Base-by-base conservation (phyloP, 1,140 invertebrate genomes). In the Heliconius eleuchia region DNA sequence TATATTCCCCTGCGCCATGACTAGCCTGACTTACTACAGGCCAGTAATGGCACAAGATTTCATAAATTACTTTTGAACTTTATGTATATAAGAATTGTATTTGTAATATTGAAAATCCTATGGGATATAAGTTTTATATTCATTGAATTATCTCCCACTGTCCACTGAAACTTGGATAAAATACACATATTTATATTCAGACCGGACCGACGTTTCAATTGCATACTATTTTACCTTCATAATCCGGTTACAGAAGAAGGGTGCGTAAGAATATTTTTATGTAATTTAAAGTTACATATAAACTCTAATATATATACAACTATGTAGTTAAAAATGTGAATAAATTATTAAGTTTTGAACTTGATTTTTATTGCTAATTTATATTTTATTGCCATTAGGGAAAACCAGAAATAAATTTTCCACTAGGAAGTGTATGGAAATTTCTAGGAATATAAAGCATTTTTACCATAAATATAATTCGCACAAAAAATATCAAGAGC, bases 131-230 rank as follows among this genome's bases (percentile, higher is more conserved):
- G 71, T 72, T 76, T 79, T 76, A 77, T 77, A 77, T 74, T 73
- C 72, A 76, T 66, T 37, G 73, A 74, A 75, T 55, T 75, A 39
- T 74, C 76, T 66, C 60, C 60, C 27, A 66, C 60, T 66, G 80
- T 85, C 83, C 86, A 83, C 76, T 85, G 82, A 79, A 78, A 82
- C 60, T 66, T 84, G 85, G 86, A 89, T 30, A 66, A 66, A 66
- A 30, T 66, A 66, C 89, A 85, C 85, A 87, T 90, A 92, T 93
- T 92, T 92, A 92, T 90, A 92, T 93, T 92, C 87, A 85, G 85
- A 85, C 81, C 86, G 86, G 85, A 90, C 86, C 88, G 86, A 88
- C 85, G 87, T 93, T 92, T 92, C 92, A 92, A 93, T 92, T 91
- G 89, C 88, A 84, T 85, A 83, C 81, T 81, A 85, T 84, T 88